Conservation (phyloP, 2,888 invertebrate species). For the Oscheius sp. region DNA sequence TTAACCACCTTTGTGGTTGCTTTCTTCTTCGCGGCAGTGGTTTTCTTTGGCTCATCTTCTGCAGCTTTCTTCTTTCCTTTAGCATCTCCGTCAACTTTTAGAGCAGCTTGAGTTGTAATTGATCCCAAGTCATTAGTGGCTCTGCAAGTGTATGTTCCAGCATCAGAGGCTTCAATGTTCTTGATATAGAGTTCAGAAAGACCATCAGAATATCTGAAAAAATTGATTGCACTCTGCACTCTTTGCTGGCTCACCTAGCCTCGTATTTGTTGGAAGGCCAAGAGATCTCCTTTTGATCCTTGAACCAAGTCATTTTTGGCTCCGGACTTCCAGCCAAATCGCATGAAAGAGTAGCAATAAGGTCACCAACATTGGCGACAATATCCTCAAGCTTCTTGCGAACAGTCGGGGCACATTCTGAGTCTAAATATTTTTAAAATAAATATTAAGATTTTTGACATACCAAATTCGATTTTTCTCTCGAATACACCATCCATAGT, state of each 20-base stretch:
- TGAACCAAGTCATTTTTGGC: conserved; percentile 67
- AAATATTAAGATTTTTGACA: not conserved
- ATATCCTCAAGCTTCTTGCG: conserved; percentile 71
- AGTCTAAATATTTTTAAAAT: conserved; percentile 4
- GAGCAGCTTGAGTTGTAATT: conserved; percentile 78
- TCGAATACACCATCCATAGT: conserved; percentile 71
- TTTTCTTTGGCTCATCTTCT: conserved; percentile 45
- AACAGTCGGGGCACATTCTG: conserved; percentile 68
- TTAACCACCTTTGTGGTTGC: not conserved
- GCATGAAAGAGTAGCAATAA: conserved; percentile 70
- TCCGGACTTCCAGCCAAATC: conserved; percentile 69
- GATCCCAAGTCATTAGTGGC: conserved; percentile 85
- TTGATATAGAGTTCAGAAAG: conserved; percentile 75
- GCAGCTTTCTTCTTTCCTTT: conserved; percentile 40
- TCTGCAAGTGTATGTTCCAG: conserved; percentile 83
- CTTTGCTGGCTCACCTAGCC: conserved; percentile 45
- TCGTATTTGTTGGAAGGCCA: conserved; percentile 69
- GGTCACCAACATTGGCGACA: conserved; percentile 65
- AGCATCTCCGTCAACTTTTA: conserved; percentile 46
- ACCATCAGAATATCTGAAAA: conserved; percentile 50
- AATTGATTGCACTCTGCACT: not conserved
- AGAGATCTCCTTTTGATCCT: conserved; percentile 68
- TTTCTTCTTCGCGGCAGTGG: conserved; percentile 38
- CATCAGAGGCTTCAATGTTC: conserved; percentile 79
- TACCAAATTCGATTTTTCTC: conserved; percentile 72